Evolutionary conservation across 2,797 vertebrate genomes (phyloP), one percentile per base, ranked within the genome.

Genomic region (Sebastes iracundus): DNA sequence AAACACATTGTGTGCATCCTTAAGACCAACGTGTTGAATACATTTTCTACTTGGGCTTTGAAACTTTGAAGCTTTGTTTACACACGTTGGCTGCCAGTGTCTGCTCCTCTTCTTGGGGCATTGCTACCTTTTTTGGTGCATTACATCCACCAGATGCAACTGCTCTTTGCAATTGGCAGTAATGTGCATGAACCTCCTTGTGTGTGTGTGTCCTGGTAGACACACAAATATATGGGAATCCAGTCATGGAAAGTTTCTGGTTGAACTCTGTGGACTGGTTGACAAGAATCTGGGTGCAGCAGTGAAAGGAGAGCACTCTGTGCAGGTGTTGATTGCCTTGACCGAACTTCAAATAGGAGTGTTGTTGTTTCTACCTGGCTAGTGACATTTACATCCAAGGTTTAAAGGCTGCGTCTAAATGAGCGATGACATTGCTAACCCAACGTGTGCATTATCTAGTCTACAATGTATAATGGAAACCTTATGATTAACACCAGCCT

Each of bases 241-340:
- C 32, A 62, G 64, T 62, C 35, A 7, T 56, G 25, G 18, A 75
- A 79, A 22, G 14, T 25, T 6, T 59, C 4, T 64, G 25, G 46
- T 33, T 68, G 46, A 64, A 14, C n/a, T 38, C 42, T 67, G 18
- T 64, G 22, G 20, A 52, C 16, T 35, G 33, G 22, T 0, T 61
- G 60, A 56, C 8, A 53, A 27, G 27, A 61, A 35, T 66, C 23
- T n/a, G 68, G 42, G 61, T 73, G 77, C 14, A 14, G 66, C 63
- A 68, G 52, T 65, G 49, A 77, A 79, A 64, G 61, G 16, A 35
- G 71, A 72, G n/a, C 16, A 1, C 2, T 62, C 35, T 62, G 10
- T 1, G 42, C n/a, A 52, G 66, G 1, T 52, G 42, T 18, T 56
- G 9, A 33, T 65, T 56, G 9, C 52, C 20, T 55, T n/a, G 25